A percentile compares a stretch with the other conserved stretches of the same genome.
Conservation (phyloP, 1,140 invertebrate species). For the Drosophila parvula region DNA sequence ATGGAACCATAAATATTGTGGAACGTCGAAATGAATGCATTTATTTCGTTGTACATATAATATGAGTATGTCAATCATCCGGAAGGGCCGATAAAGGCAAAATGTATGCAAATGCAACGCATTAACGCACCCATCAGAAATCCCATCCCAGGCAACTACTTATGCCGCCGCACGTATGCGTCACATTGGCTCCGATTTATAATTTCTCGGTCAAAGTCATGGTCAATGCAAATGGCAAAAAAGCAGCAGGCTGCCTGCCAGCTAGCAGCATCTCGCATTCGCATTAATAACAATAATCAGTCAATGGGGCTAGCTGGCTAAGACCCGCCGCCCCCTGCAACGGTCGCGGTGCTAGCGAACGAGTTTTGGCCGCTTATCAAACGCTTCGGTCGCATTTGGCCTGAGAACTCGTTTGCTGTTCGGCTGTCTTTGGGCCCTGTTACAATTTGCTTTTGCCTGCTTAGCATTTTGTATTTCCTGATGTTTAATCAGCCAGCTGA, state of each 20-base stretch:
- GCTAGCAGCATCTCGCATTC: constrained; percentile 49
- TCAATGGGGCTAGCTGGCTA: constrained; percentile 47
- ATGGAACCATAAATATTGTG: constrained; percentile 9
- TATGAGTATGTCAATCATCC: constrained; percentile 24
- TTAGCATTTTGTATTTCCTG: constrained; percentile 82
- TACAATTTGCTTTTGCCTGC: constrained; percentile 76
- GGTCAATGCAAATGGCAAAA: constrained; percentile 77
- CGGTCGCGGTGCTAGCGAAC: constrained; percentile 63
- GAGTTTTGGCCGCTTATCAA: constrained; percentile 69
- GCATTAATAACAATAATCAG: constrained; percentile 59
- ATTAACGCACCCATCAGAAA: constrained; percentile 5
- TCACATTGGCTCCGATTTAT: constrained; percentile 73
- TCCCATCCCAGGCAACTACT: constrained; percentile 7
- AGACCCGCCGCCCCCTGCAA: constrained; percentile 31
- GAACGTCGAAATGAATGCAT: constrained; percentile 2
- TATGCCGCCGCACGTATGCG: constrained; percentile 46
- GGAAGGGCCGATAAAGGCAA: constrained; percentile 2
- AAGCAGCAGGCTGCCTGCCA: constrained; percentile 44
- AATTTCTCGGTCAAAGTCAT: constrained; percentile 83
- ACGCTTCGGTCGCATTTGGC: constrained; percentile 37
- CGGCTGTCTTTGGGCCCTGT: constrained; percentile 61
- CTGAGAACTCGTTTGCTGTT: constrained; percentile 60
- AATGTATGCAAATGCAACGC: constrained; percentile 19
- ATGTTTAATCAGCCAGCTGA: constrained; percentile 69
- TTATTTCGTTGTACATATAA: constrained; percentile 3